phyloP scores from a whole-genome alignment of 1,140 invertebrate species.

The Pemphigus obesinymphae region DNA sequence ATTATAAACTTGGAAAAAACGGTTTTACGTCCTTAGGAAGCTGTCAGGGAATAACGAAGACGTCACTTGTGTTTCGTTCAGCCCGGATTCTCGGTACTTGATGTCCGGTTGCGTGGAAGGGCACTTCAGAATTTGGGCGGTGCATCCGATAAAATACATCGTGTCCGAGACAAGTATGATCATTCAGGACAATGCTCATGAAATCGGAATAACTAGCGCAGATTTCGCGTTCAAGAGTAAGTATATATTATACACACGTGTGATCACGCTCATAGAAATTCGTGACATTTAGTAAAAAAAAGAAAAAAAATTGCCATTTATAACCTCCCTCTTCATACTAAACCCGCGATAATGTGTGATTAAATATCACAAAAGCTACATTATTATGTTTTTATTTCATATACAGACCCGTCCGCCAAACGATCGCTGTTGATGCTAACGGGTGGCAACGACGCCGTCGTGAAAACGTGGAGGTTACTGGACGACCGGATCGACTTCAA shows the following conservation, averaged over 20 bases:
- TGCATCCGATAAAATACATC: slow-evolving; percentile 43
- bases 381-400: too few species aligned
- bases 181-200: slow-evolving; percentile 54
- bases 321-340: too few species aligned
- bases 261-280: neutral
- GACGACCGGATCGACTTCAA: slow-evolving; percentile 15
- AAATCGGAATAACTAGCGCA: slow-evolving; percentile 56
- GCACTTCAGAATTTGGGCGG: slow-evolving; percentile 56
- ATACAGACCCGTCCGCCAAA: slow-evolving; percentile 27
- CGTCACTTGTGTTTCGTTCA: slow-evolving; percentile 53
- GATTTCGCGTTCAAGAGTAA: slow-evolving; percentile 50
- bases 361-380: too few species aligned
- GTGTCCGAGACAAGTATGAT: slow-evolving; percentile 43
- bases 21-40: slow-evolving; percentile 15
- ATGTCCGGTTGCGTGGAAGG: slow-evolving; percentile 55
- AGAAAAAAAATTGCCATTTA: too few species aligned
- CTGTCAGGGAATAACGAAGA: slow-evolving; percentile 46
- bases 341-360: too few species aligned
- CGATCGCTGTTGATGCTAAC: slow-evolving; percentile 59
- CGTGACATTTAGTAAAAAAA: too few species aligned
- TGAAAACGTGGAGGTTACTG: slow-evolving; percentile 66
- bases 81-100: slow-evolving; percentile 54
- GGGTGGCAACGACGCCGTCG: slow-evolving; percentile 66
- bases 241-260: neutral
- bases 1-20: neutral